phyloP scores from a whole-genome alignment of 2,797 vertebrate species.

The Momotus momota region DNA sequence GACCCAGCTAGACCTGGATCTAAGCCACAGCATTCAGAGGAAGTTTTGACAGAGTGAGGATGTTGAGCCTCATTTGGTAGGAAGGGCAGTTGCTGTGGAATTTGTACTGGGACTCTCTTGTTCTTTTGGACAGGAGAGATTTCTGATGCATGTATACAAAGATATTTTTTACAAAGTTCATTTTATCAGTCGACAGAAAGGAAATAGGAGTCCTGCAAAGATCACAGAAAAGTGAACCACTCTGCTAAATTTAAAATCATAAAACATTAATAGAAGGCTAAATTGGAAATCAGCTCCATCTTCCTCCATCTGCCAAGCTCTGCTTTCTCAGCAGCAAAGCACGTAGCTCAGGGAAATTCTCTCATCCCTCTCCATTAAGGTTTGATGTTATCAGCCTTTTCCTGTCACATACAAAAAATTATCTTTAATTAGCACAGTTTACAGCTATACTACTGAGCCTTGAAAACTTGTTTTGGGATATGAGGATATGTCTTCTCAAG shows the following conservation, averaged over 20 bases:
- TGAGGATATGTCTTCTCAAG: conserved; percentile 15
- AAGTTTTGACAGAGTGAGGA: conserved; percentile 24
- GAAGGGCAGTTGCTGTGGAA: conserved; percentile 5
- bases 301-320: conserved; percentile 22
- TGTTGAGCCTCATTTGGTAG: background rate
- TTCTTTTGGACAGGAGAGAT: background rate
- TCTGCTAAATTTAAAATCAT: conserved; percentile 55
- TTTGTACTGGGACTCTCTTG: background rate
- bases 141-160: background rate
- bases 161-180: conserved; percentile 5
- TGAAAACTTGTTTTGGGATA: conserved; percentile 27
- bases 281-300: conserved; percentile 51
- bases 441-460: background rate
- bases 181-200: background rate
- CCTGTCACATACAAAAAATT: conserved; percentile 46
- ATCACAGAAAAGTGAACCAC: conserved; percentile 12
- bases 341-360: conserved; percentile 44
- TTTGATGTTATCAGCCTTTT: conserved; percentile 45
- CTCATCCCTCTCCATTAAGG: conserved; percentile 24
- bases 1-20: background rate
- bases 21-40: background rate
- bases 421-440: conserved; percentile 52
- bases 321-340: conserved; percentile 44
- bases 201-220: conserved; percentile 11
- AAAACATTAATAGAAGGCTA: conserved; percentile 63